These are phyloP conservation scores for Catharus bicknelli DNA, from an alignment of 2,113 vertebrate genomes.

Conservation along the genomic window DNA sequence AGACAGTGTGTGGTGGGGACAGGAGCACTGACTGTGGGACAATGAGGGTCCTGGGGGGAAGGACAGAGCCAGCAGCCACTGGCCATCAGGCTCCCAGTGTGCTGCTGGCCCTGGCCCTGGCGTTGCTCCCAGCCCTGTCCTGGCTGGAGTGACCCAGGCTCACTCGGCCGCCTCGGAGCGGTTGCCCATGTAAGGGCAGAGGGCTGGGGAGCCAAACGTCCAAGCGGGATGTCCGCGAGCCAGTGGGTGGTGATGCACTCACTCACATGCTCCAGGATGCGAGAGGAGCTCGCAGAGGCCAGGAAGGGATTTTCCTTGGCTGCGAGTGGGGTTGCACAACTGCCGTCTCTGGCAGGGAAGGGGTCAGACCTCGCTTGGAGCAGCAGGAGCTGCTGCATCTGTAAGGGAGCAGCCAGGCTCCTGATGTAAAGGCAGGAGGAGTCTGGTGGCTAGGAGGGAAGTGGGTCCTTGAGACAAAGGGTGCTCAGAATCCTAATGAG, in stretches of 20 bases:
- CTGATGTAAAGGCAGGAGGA: not conserved
- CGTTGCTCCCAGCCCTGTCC: not conserved
- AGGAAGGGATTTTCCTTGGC: constrained; percentile 59
- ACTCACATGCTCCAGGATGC: constrained; percentile 23
- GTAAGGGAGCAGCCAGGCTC: not conserved
- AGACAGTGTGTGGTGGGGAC: accelerated
- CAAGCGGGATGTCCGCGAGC: not conserved
- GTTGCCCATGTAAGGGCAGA: constrained; percentile 59
- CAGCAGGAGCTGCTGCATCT: not conserved
- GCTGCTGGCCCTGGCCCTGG: not conserved
- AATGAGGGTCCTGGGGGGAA: accelerated
- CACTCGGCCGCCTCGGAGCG: accelerated
- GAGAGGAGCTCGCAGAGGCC: constrained; percentile 1
- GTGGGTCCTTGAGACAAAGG: not conserved
- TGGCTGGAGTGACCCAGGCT: not conserved
- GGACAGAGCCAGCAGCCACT: not conserved
- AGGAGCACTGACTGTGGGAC: accelerated
- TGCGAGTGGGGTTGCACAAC: constrained; percentile 22
- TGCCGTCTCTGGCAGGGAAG: not conserved
- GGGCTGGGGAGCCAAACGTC: constrained; percentile 14
- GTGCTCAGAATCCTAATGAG: not conserved
- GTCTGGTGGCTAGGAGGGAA: not conserved
- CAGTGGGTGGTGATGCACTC: constrained; percentile 12
- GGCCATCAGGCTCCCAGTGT: accelerated
- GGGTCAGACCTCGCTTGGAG: not conserved